phyloP scores from a whole-genome alignment of 2,797 vertebrate genomes.

The Limosa lapponica region DNA sequence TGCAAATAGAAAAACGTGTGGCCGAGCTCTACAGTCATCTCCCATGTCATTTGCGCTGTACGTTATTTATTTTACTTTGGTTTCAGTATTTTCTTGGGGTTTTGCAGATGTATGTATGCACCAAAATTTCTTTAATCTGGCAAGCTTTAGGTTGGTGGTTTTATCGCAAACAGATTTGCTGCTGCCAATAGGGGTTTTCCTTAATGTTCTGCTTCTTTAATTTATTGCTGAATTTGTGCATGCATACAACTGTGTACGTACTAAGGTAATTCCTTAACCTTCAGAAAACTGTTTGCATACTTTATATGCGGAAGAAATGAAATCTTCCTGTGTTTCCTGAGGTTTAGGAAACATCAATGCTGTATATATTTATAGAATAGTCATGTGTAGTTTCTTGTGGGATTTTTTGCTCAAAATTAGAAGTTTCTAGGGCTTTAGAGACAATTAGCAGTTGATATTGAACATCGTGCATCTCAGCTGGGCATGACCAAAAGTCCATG shows the following conservation, averaged over 20 bases:
- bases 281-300: background rate
- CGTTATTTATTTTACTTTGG: background rate
- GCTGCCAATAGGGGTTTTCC: background rate
- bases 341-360: background rate
- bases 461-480: background rate
- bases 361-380: background rate
- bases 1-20: background rate
- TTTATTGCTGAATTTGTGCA: background rate
- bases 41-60: background rate
- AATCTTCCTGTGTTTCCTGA: background rate
- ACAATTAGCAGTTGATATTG: background rate
- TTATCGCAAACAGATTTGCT: background rate
- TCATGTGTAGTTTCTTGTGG: fast-evolving
- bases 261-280: constrained; percentile 9
- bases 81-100: background rate
- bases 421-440: background rate
- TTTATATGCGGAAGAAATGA: background rate
- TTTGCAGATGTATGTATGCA: background rate
- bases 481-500: background rate
- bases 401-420: background rate
- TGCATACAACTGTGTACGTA: background rate
- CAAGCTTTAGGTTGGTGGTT: background rate
- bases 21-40: constrained; percentile 5
- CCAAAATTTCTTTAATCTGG: background rate
- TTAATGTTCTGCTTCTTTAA: background rate